Evolutionary conservation across 2,888 invertebrate genomes (phyloP).

Genomic region (Sphinx pinastri): DNA sequence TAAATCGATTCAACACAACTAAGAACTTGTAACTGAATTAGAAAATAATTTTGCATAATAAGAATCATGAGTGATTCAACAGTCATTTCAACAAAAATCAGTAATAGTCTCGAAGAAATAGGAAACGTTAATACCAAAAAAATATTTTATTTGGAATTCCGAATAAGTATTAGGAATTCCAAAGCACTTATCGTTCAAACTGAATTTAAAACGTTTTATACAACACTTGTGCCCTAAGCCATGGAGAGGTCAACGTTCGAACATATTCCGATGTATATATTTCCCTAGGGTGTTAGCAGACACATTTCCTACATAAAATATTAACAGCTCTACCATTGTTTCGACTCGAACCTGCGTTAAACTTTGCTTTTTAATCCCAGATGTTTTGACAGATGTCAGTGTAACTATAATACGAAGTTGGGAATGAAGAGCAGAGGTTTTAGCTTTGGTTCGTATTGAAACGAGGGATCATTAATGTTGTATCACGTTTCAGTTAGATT

Average conservation of each 20-base stretch:
- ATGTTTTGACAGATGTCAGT: not conserved
- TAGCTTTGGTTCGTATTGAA: no score
- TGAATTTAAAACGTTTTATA: slow-evolving; percentile 1
- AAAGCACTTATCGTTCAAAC: not conserved
- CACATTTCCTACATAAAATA: slow-evolving; percentile 27
- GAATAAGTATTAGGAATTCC: not conserved
- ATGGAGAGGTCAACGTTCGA: slow-evolving; percentile 22
- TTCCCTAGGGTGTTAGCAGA: slow-evolving; percentile 21
- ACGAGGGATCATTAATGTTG: no score
- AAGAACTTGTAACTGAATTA: no score
- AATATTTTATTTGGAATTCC: no score
- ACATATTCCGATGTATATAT: slow-evolving; percentile 14
- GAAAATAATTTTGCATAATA: no score
- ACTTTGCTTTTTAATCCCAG: not conserved
- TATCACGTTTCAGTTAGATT: no score
- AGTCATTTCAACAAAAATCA: no score
- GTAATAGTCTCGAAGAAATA: no score
- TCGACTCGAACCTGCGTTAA: not conserved
- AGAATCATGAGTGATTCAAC: no score
- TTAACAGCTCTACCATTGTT: slow-evolving; percentile 12
- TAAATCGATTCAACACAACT: no score
- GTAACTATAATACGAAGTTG: not conserved
- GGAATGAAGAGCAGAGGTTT: not conserved
- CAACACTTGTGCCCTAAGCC: not conserved
- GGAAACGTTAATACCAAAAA: no score